Percentiles rank a stretch among this genome's conserved stretches.
These are phyloP conservation scores for Leuciscus waleckii DNA, from an alignment of 2,797 vertebrate species.

Conservation along the genomic window DNA sequence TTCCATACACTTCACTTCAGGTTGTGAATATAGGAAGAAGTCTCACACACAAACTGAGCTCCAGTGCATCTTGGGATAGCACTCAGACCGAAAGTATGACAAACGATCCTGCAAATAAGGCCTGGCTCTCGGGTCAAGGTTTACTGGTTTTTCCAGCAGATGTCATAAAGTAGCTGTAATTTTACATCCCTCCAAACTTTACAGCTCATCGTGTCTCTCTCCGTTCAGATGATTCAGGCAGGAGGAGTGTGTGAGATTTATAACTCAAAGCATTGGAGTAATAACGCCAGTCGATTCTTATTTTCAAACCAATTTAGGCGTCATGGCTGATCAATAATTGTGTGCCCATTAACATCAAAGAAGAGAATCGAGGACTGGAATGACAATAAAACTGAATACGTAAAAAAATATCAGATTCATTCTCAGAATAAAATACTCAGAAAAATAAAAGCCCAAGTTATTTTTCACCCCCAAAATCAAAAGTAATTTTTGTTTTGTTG, in stretches of 20 bases:
- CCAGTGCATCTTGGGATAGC: not conserved
- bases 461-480: not conserved
- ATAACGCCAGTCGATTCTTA: conserved; percentile 4
- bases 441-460: not conserved
- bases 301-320: conserved; percentile 25
- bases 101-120: not conserved
- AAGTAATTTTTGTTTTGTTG: not conserved
- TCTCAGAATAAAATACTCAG: no score
- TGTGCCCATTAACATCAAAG: not conserved
- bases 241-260: conserved; percentile 29
- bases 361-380: not conserved
- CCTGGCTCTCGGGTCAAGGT: not conserved
- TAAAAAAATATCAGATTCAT: no score
- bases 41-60: not conserved
- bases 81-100: not conserved
- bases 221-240: conserved; percentile 10
- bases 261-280: not conserved
- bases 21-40: not conserved
- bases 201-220: not conserved
- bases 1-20: not conserved
- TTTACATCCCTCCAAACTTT: conserved; percentile 1
- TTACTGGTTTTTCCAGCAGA: conserved; percentile 19
- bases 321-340: conserved; percentile 30
- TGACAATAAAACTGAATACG: not conserved
- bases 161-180: conserved; percentile 19